Evolutionary conservation across 1,140 invertebrate genomes (phyloP), one percentile per base, ranked within the genome.

Genomic region (Drosophila subobscura): DNA sequence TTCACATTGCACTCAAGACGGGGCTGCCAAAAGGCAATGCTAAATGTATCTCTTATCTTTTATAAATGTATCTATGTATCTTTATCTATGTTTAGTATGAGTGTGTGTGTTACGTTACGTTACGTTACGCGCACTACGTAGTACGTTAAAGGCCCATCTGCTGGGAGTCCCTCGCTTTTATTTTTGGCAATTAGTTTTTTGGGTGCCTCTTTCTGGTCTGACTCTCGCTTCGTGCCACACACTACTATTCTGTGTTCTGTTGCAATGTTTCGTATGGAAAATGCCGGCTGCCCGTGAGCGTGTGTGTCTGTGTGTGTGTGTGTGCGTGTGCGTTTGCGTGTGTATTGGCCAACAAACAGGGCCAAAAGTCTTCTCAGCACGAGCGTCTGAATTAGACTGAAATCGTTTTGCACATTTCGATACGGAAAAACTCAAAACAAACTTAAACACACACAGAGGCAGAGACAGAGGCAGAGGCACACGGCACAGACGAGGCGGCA

Each of bases 361-460:
- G 84, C 74, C 79, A 79, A 91, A 91, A 91, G 89, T 91, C 90
- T 91, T 91, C 88, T 91, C 90, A 91, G 90, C 90, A 91, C 90
- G 90, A 91, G 86, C 78, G 90, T 91, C 90, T 91, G 90, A 91
- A 91, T 91, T 91, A 91, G 90, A 91, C 90, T 91, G 90, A 91
- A 91, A 91, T 89, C 83, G 90, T 91, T 91, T 91, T 90, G 90
- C 90, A 91, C 89, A 91, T 91, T 91, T 91, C 85, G 90, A 90
- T 90, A 89, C 90, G 90, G 90, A 91, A 91, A 91, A 91, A 91
- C 90, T 88, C 85, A 89, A 89, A 89, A 89, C 79, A 89, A 89
- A 86, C 80, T 86, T 81, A 83, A 77, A 68, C 76, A 79, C 72
- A 79, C 57, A 54, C 42, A 42, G 55, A 67, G 37, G 61, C 67